These are phyloP conservation scores for Pelodytes ibericus DNA, from an alignment of 2,797 vertebrate species.

Conservation along the genomic window DNA sequence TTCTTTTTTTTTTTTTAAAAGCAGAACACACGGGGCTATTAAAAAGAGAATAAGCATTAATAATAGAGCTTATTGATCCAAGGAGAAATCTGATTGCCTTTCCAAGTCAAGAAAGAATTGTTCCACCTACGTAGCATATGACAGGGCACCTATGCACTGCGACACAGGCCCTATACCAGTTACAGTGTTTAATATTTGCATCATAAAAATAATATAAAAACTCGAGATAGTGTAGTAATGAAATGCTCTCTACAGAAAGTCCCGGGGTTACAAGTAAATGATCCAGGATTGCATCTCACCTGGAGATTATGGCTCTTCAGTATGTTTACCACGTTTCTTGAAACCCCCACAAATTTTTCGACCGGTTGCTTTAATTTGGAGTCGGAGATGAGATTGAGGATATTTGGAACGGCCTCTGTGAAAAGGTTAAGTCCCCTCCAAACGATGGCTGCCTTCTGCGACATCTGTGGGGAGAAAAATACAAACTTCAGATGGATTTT, in stretches of 20 bases:
- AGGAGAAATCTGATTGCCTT: no score
- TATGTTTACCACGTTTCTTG: conserved; percentile 75
- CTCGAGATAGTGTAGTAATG: no score
- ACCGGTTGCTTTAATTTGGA: conserved; percentile 69
- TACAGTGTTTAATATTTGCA: no score
- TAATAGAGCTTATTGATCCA: no score
- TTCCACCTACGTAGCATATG: no score
- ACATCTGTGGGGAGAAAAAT: conserved; percentile 13
- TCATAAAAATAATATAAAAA: no score
- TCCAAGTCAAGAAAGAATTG: no score
- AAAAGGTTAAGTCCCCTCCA: conserved; percentile 78
- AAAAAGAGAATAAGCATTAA: no score
- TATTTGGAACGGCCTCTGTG: conserved; percentile 67
- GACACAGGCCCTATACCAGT: not conserved
- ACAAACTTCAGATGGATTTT: not conserved
- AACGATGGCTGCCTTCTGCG: conserved; percentile 66
- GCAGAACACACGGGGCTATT: no score
- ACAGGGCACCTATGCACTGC: not conserved
- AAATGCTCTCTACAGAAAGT: no score
- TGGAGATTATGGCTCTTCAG: conserved; percentile 77
- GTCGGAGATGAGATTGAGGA: conserved; percentile 69
- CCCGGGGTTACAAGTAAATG: no score
- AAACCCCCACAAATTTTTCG: conserved; percentile 74
- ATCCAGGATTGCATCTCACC: conserved; percentile 64
- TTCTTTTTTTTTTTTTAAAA: no score